Percentiles rank a stretch among this genome's conserved stretches.
These are phyloP conservation scores for Carcharodon carcharias DNA, from an alignment of 2,797 vertebrate genomes.

Conservation along the genomic window DNA sequence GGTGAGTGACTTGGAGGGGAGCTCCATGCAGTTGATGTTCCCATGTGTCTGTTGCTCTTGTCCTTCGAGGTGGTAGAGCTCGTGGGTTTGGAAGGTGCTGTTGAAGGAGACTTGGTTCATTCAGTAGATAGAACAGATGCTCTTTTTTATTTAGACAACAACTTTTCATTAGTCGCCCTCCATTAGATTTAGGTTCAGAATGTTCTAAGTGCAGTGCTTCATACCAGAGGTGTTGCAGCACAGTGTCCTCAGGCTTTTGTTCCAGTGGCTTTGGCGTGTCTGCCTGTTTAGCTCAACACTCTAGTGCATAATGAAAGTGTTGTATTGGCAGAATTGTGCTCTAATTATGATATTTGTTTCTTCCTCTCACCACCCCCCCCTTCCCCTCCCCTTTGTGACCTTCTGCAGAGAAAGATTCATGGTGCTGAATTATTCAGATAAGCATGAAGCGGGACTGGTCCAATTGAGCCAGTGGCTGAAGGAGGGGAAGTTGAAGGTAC, in stretches of 20 bases:
- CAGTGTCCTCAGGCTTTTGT: neutral
- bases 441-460: constrained; percentile 60
- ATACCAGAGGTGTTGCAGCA: neutral
- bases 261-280: neutral
- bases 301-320: neutral
- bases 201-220: too few relatives aligned
- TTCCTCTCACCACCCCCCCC: constrained; percentile 14
- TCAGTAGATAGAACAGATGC: neutral
- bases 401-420: constrained; percentile 73
- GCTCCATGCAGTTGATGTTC: neutral
- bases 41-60: neutral
- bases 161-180: neutral
- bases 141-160: neutral
- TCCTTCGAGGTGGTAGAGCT: neutral
- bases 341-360: constrained; percentile 40
- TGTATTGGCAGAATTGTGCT: constrained; percentile 32
- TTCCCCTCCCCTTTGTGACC: constrained; percentile 42
- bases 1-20: too few relatives aligned
- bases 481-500: constrained; percentile 79
- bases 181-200: neutral
- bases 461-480: constrained; percentile 78
- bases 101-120: neutral
- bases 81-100: neutral
- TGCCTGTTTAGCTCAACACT: neutral
- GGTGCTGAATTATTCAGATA: constrained; percentile 75